These are phyloP conservation scores for Laticauda laticaudata DNA, from an alignment of 2,113 vertebrate genomes.

Conservation along the genomic window DNA sequence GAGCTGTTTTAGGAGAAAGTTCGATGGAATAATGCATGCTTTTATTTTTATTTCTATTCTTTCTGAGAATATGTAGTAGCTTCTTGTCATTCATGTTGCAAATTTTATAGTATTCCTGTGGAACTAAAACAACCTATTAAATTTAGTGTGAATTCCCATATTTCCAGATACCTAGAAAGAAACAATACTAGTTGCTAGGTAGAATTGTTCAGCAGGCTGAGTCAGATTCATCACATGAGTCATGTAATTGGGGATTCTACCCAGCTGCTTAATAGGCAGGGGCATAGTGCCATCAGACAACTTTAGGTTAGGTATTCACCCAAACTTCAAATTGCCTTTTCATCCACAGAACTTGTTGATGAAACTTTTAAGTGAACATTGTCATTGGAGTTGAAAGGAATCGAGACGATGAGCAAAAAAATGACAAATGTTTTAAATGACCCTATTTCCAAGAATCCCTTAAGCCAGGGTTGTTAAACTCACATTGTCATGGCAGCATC, in stretches of 20 bases:
- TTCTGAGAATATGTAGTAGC: not conserved
- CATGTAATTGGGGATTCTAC: conserved; percentile 24
- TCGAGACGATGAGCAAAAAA: fast-evolving
- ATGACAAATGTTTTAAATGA: conserved; percentile 10
- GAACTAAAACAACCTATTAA: not conserved
- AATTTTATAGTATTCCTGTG: not conserved
- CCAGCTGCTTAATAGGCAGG: conserved; percentile 32
- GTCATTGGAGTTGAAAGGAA: not conserved
- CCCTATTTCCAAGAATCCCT: conserved; percentile 27
- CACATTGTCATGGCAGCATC: too few species aligned
- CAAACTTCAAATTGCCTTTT: conserved; percentile 8
- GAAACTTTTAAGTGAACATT: conserved; percentile 26
- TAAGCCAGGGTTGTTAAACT: not conserved
- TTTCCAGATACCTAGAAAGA: not conserved
- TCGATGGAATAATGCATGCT: not conserved
- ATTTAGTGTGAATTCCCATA: conserved; percentile 7
- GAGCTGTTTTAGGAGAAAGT: not conserved
- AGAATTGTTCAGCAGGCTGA: not conserved
- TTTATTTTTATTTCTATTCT: not conserved
- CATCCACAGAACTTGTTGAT: not conserved
- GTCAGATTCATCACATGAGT: conserved; percentile 25
- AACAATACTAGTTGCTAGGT: conserved; percentile 15
- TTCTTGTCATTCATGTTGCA: not conserved
- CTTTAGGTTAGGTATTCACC: conserved; percentile 50
- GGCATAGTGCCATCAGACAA: conserved; percentile 42